Base-by-base conservation (phyloP, 92 coral and sea anemone species). In the Desmophyllum pertusum region DNA sequence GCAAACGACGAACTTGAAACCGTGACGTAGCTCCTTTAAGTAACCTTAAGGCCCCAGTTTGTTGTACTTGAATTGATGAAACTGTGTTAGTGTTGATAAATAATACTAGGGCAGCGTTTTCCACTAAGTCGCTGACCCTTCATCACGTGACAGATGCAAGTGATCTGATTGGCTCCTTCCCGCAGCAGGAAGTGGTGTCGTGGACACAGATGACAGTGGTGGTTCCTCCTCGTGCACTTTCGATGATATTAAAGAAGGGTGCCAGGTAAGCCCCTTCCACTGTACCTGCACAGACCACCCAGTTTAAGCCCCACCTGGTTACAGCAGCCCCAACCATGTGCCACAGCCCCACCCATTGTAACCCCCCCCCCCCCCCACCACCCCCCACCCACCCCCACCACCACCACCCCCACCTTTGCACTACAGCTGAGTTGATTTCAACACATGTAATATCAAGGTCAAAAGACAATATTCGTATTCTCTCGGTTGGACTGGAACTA, bases 141-240 rank as follows among this genome's bases (percentile, higher is more conserved):
- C 90, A 90, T 94, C 95, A 92, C 90, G 88, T 94, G 92, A 92
- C 95, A 94, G 98, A 94, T 94, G 80, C 98, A 77, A 91, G 94
- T 89, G 97, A 93, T 85, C 83, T 91, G 91, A 91, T 93, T 93
- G 98, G 98, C 95, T 91, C 98, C 84, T 90, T 95, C 98, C 94
- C 94, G 93, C 99, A 90, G 88, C 99, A 95, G 98, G 96, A 92
- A 94, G 94, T 94, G 98, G 99, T 92, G 87, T 90, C 95, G 91
- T 83, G 93, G 93, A 91, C 92, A 75, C 95, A 88, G 99, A 94
- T 94, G 99, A 97, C 97, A 81, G 64, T 95, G 93, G 95, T 79
- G 89, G 88, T 89, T 75, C 84, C 69, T 75, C 89, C 84, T 75
- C 84, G 79, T 65, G 74, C 92, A 88, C 78, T 89, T 83, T 87